These are phyloP conservation scores for Lamprotornis superbus DNA, from an alignment of 2,113 vertebrate species.

Conservation along the genomic window DNA sequence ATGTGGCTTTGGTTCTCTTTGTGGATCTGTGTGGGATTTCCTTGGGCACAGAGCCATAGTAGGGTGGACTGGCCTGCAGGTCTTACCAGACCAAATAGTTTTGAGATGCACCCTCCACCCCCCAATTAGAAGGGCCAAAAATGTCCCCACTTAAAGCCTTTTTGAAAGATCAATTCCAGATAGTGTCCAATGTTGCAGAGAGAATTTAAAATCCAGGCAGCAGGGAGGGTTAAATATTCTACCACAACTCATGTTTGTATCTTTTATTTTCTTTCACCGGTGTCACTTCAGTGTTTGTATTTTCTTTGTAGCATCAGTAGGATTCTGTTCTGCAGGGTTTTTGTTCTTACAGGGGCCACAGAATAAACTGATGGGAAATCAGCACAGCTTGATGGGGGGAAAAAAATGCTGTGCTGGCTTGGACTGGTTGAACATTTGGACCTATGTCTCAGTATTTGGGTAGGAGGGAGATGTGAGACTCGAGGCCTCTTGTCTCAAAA, in stretches of 20 bases:
- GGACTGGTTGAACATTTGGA: not conserved
- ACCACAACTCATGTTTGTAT: not conserved
- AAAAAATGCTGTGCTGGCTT: not conserved
- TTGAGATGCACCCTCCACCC: not conserved
- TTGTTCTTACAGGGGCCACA: not conserved
- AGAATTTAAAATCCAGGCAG: not conserved
- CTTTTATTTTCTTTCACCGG: not conserved
- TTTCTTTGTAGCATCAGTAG: not conserved
- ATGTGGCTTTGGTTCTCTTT: not conserved
- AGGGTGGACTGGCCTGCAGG: not conserved
- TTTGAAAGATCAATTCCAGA: not conserved
- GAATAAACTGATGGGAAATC: not conserved
- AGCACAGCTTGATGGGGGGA: not conserved
- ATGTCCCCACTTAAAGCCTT: not conserved
- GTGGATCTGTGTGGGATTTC: not conserved
- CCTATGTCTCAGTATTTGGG: not conserved
- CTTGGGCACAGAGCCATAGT: not conserved
- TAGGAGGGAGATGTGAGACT: not conserved
- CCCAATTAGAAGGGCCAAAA: not conserved
- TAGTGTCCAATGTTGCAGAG: not conserved
- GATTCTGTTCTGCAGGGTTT: not conserved
- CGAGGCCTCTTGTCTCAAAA: not conserved
- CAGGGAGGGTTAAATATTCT: not conserved
- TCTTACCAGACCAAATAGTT: not conserved
- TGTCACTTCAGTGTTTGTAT: not conserved